These are phyloP conservation scores for Mycogona germanica DNA, from an alignment of 2,888 invertebrate species.

Conservation along the genomic window DNA sequence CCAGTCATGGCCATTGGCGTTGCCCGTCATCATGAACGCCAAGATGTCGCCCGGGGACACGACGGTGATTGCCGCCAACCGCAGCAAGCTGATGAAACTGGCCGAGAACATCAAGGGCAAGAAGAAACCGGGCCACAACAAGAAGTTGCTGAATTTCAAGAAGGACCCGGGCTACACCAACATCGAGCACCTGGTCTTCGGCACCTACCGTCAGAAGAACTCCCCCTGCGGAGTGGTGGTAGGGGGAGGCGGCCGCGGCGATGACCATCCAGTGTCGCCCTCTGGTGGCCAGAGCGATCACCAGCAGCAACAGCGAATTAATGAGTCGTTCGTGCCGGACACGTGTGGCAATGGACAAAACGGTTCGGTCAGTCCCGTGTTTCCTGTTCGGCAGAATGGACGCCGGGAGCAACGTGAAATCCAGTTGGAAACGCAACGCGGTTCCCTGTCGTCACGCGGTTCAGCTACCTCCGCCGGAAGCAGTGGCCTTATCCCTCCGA, in stretches of 20 bases:
- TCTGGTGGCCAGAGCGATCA: background rate
- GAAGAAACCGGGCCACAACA: constrained; percentile 19
- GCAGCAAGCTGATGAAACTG: constrained; percentile 21
- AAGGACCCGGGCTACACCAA: constrained; percentile 23
- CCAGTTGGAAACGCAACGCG: no score
- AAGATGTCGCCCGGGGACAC: constrained; percentile 17
- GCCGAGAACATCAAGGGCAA: constrained; percentile 22
- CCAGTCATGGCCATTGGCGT: no score
- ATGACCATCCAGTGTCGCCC: background rate
- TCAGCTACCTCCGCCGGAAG: no score
- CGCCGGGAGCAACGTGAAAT: no score
- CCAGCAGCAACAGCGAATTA: background rate
- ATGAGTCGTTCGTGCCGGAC: no score
- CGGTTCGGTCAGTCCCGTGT: no score
- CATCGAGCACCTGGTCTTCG: constrained; percentile 23
- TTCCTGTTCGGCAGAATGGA: no score
- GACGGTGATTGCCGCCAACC: constrained; percentile 18
- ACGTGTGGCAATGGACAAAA: no score
- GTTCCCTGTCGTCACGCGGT: no score
- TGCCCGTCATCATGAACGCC: constrained; percentile 10
- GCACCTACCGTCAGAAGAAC: constrained; percentile 14
- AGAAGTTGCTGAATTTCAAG: constrained; percentile 20
- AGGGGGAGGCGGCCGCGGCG: background rate
- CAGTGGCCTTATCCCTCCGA: no score
- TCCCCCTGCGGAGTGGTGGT: no score